Evolutionary conservation across 2,888 invertebrate genomes (phyloP).

Genomic region (Erebia ligea): DNA sequence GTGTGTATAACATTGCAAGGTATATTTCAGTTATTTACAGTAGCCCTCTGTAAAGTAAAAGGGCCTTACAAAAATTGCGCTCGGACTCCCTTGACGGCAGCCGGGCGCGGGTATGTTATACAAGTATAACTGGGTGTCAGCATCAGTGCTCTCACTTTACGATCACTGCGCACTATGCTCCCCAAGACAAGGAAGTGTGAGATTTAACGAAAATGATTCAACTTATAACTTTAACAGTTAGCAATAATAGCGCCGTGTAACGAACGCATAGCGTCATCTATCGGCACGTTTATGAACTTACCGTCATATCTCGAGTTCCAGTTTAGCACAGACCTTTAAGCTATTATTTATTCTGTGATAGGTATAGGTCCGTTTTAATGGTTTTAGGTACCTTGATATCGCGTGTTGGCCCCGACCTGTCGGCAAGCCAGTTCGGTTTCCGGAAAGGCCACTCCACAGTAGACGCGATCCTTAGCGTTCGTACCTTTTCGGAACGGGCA

Average conservation of each 20-base stretch:
- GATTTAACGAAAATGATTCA: rapidly evolving
- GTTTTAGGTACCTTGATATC: no score
- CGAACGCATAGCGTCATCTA: slow-evolving; percentile 63
- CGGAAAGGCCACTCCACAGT: no score
- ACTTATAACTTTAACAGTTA: slow-evolving; percentile 30
- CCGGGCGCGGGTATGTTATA: slow-evolving; percentile 82
- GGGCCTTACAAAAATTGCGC: slow-evolving; percentile 91
- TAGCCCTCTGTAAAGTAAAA: slow-evolving; percentile 86
- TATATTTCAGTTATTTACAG: no score
- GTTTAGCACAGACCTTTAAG: no score
- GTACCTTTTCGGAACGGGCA: no score
- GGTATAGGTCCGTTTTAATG: no score
- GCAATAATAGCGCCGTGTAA: slow-evolving; percentile 57
- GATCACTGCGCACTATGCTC: slow-evolving; percentile 94
- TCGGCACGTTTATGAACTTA: slow-evolving; percentile 33
- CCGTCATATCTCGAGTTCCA: no score
- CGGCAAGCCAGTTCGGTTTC: no score
- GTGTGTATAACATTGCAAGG: no score
- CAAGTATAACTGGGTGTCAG: slow-evolving; percentile 86
- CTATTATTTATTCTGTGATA: no score
- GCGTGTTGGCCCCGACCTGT: no score
- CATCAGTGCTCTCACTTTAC: slow-evolving; percentile 93
- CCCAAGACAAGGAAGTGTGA: slow-evolving; percentile 90
- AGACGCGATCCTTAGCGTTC: no score
- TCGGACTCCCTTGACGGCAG: slow-evolving; percentile 74